Base-by-base conservation (phyloP, 2,797 vertebrate genomes). In the Gallirallus australis region DNA sequence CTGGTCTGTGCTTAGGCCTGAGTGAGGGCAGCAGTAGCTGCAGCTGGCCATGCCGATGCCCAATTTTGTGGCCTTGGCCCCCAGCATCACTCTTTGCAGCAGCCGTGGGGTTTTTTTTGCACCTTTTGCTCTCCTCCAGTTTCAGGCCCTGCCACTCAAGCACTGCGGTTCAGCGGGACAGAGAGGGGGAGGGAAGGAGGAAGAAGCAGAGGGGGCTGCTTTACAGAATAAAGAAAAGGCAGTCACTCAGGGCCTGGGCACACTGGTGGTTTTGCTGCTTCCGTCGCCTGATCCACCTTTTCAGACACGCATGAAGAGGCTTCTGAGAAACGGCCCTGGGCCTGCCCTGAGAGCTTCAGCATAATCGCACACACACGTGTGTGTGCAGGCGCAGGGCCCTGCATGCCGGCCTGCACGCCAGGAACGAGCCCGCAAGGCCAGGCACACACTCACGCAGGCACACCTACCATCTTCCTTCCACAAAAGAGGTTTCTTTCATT, bases 401-500 rank as follows among this genome's bases (percentile, higher is more conserved):
- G 56, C n/a, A 7, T 0, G 2, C 28, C 13, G 39, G 15, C 31
- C 66, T 18, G n/a, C 90, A 65, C 7, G 1, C 33, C 0, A 0
- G 45, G 63, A 60, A n/a, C 25, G 63, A 82, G 40, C 57, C 17
- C 2, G 2, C 3, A 0, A 17, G 79, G 37, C 82, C 12, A 0
- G 60, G 50, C 72, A 37, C 84, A 63, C 42, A 33, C 92, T 92
- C 84, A 56, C 3, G 4, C 78, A 4, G 14, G 75, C 91, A 84
- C 95, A 92, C 90, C 78, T 88, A 82, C 93, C 71, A 57, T 52
- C 82, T 75, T 88, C 56, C 64, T 71, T 72, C 91, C 81, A 94
- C 89, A 94, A 94, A 94, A 91, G 86, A 90, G 80, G 54, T 28
- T 91, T 90, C 86, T 94, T 94, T 97, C 71, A 91, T 94, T 93